phyloP scores from a whole-genome alignment of 2,888 invertebrate genomes.

The Pristionchus exspectatus region DNA sequence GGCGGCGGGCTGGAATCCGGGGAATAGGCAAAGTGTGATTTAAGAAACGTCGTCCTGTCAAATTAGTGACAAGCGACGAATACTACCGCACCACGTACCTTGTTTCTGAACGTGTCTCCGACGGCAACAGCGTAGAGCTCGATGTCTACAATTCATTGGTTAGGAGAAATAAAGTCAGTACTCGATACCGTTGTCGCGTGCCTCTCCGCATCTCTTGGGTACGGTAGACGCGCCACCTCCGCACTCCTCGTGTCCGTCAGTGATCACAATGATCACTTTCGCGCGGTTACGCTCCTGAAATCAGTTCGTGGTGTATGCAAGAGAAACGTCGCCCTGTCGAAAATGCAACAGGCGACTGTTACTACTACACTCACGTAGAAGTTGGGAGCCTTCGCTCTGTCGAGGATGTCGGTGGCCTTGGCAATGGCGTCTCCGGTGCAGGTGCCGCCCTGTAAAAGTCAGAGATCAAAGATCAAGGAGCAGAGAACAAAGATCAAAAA shows the following conservation, averaged over 20 bases:
- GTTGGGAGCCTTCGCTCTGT: not conserved
- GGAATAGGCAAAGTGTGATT: too few relatives aligned
- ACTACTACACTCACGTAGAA: not conserved
- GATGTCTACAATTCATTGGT: not conserved
- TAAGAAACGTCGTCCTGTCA: not conserved
- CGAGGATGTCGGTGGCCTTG: constrained; percentile 32
- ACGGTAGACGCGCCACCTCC: constrained; percentile 48
- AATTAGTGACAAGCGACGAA: not conserved
- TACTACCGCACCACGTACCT: constrained; percentile 1
- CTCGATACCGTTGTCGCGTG: not conserved
- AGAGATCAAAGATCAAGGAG: not conserved
- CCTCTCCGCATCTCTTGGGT: constrained; percentile 6
- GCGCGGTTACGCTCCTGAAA: constrained; percentile 40
- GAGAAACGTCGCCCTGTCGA: not conserved
- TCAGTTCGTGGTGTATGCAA: not conserved
- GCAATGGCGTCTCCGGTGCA: constrained; percentile 48
- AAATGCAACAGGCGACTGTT: not conserved
- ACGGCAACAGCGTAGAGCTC: constrained; percentile 50
- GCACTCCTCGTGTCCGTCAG: constrained; percentile 51
- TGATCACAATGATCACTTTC: constrained; percentile 47
- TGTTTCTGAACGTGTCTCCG: constrained; percentile 44
- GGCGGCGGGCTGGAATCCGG: constrained; percentile 23
- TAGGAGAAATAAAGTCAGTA: not conserved
- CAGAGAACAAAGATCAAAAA: not conserved
- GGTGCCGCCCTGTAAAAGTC: constrained; percentile 5